phyloP scores from a whole-genome alignment of 2,797 vertebrate genomes.

The Liasis olivaceus region DNA sequence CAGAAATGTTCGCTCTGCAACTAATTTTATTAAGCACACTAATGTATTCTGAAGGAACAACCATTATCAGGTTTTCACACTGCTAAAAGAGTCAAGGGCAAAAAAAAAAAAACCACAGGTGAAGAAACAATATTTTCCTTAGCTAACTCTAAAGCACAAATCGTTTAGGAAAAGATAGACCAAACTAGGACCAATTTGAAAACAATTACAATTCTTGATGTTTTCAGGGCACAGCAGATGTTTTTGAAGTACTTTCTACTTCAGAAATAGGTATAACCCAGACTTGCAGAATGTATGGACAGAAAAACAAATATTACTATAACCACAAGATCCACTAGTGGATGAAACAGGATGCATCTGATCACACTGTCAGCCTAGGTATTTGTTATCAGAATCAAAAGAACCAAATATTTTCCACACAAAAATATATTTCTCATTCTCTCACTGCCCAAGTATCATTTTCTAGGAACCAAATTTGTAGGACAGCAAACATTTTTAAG shows the following conservation, averaged over 20 bases:
- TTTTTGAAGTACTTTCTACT: background rate
- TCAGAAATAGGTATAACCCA: no score
- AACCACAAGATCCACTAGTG: no score
- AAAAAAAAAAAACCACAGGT: background rate
- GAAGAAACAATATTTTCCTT: background rate
- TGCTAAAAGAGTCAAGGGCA: background rate
- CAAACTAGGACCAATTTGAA: no score
- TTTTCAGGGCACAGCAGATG: background rate
- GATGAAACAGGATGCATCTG: background rate
- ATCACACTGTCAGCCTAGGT: background rate
- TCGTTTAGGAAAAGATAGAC: background rate
- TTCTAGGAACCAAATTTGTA: background rate
- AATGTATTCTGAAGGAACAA: background rate
- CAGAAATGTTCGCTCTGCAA: background rate
- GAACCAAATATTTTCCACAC: background rate
- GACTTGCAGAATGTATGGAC: background rate
- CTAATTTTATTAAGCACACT: background rate
- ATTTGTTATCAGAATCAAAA: background rate
- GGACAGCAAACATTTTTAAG: background rate
- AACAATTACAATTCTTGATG: background rate
- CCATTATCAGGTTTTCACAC: background rate
- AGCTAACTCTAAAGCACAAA: background rate
- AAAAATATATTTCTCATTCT: background rate
- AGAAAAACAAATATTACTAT: no score
- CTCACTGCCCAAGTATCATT: background rate